phyloP scores from a whole-genome alignment of 2,113 vertebrate genomes.

The Notothenia coriiceps region DNA sequence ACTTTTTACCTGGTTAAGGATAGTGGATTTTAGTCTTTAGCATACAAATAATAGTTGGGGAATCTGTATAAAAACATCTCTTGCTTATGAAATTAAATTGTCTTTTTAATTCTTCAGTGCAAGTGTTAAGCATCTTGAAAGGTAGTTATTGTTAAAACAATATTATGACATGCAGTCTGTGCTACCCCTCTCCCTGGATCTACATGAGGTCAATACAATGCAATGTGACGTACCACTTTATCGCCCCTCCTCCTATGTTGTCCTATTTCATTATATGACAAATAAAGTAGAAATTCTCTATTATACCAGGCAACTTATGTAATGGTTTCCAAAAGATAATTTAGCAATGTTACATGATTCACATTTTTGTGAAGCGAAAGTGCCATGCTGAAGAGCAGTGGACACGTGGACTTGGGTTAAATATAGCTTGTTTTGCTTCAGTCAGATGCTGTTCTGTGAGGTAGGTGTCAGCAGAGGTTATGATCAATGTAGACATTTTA shows the following conservation, averaged over 20 bases:
- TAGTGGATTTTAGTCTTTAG: background rate
- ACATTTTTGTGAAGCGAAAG: constrained; percentile 52
- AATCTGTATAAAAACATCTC: background rate
- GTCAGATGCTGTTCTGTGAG: constrained; percentile 34
- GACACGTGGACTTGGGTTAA: constrained; percentile 50
- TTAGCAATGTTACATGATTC: constrained; percentile 41
- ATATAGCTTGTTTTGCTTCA: constrained; percentile 58
- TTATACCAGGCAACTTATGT: constrained; percentile 21
- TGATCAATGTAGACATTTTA: constrained; percentile 6
- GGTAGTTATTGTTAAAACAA: background rate
- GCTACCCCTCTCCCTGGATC: too few species aligned
- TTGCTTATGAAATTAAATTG: too few species aligned
- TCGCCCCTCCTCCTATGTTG: constrained; percentile 29
- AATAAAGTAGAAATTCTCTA: constrained; percentile 12
- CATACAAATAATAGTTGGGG: background rate
- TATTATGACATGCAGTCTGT: background rate
- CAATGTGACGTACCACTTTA: background rate
- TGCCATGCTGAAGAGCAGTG: constrained; percentile 35
- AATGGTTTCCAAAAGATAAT: constrained; percentile 30
- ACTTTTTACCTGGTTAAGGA: too few species aligned
- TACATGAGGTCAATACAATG: background rate
- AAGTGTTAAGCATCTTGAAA: background rate
- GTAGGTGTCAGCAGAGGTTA: constrained; percentile 14
- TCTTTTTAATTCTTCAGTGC: background rate
- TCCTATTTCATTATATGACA: constrained; percentile 32